A percentile compares a stretch with the other conserved stretches of the same genome.
phyloP scores from a whole-genome alignment of 1,140 invertebrate species.

The Hestina assimilis region DNA sequence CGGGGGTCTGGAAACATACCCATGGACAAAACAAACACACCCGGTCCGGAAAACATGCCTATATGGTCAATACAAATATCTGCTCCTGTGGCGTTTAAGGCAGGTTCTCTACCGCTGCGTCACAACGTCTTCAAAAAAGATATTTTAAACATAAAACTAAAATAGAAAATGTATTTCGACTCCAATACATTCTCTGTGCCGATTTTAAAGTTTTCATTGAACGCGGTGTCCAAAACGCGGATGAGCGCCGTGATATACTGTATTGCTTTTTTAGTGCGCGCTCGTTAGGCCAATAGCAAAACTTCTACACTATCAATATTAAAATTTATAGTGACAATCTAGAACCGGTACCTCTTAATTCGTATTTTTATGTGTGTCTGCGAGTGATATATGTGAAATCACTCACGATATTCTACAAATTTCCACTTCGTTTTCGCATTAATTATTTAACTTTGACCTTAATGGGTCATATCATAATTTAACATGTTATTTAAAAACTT shows the following conservation, averaged over 20 bases:
- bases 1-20: no score
- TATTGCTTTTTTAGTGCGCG: constrained; percentile 65
- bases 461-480: constrained; percentile 20
- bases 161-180: constrained; percentile 25
- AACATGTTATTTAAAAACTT: background rate
- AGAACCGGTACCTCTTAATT: constrained; percentile 46
- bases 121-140: no score
- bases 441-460: constrained; percentile 22
- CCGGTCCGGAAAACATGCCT: no score
- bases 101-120: no score
- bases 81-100: no score
- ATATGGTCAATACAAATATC: no score
- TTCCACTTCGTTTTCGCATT: constrained; percentile 16
- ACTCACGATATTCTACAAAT: background rate
- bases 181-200: constrained; percentile 38
- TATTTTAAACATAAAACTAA: background rate
- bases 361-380: constrained; percentile 10
- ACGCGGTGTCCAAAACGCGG: constrained; percentile 59
- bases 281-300: constrained; percentile 64
- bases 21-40: no score
- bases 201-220: constrained; percentile 61
- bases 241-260: constrained; percentile 70
- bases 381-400: constrained; percentile 17
- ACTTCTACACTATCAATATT: constrained; percentile 66
- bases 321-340: constrained; percentile 62